A percentile compares a stretch with the other conserved stretches of the same genome.
These are phyloP conservation scores for Prosapia bicincta DNA, from an alignment of 2,888 invertebrate genomes.

Conservation along the genomic window DNA sequence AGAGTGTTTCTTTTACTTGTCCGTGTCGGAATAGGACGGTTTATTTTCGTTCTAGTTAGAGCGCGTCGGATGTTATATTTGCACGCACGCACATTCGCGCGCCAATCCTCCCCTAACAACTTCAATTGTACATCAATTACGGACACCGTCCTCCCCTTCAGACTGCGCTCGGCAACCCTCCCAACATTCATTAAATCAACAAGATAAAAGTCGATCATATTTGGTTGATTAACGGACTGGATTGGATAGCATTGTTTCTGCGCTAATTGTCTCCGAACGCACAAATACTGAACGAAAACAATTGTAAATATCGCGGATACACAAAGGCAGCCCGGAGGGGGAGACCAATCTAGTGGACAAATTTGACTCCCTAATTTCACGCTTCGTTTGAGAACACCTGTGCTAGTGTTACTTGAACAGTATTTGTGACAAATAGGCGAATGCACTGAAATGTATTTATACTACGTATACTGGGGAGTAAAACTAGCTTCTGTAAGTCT, in stretches of 20 bases:
- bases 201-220: slow-evolving; percentile 2
- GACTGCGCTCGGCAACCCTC: not conserved
- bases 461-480: no score
- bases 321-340: not conserved
- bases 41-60: not conserved
- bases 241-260: not conserved
- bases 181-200: not conserved
- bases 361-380: not conserved
- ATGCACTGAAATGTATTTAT: no score
- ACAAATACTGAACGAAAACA: not conserved
- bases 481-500: no score
- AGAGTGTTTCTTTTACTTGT: not conserved
- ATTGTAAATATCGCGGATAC: not conserved
- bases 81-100: not conserved
- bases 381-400: no score
- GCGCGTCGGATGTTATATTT: not conserved
- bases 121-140: not conserved
- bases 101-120: not conserved
- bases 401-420: no score
- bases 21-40: not conserved
- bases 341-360: not conserved
- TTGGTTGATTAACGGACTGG: not conserved
- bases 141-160: not conserved
- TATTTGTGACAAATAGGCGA: no score
- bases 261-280: not conserved